These are phyloP conservation scores for Nyctereutes procyonoides DNA, from an alignment of 2,113 vertebrate genomes.

Conservation along the genomic window DNA sequence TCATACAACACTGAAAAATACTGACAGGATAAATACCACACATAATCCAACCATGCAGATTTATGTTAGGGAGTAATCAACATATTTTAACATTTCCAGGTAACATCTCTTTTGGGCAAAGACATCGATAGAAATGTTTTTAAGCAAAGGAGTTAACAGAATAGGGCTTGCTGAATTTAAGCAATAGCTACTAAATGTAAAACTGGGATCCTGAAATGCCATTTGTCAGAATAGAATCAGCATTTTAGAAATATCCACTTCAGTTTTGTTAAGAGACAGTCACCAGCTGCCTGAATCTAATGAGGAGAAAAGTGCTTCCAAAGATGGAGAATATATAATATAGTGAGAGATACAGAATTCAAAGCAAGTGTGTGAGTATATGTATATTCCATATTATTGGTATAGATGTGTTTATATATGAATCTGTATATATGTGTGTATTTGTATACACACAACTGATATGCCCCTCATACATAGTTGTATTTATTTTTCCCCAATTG, in stretches of 20 bases:
- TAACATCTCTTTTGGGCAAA: conserved; percentile 42
- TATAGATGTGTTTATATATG: conserved; percentile 52
- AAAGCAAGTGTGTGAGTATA: conserved; percentile 77
- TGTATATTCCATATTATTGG: conserved; percentile 72
- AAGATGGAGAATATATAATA: conserved; percentile 72
- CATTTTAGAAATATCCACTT: conserved; percentile 43
- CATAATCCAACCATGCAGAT: neutral
- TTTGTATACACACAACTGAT: conserved; percentile 46
- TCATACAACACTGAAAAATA: conserved; percentile 49
- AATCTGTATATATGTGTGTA: conserved; percentile 69
- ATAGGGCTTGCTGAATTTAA: conserved; percentile 22
- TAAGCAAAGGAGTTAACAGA: conserved; percentile 29
- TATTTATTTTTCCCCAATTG: conserved; percentile 49
- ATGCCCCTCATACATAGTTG: conserved; percentile 48
- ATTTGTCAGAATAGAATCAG: conserved; percentile 62
- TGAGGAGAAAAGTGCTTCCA: conserved; percentile 73
- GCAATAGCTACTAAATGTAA: neutral
- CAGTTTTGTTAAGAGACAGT: conserved; percentile 68
- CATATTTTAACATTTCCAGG: conserved; percentile 10
- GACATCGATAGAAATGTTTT: conserved; percentile 36
- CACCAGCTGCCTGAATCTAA: conserved; percentile 62
- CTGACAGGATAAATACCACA: neutral
- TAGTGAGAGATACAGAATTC: conserved; percentile 66
- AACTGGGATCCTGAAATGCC: conserved; percentile 19
- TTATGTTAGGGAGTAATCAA: conserved; percentile 7